These are phyloP conservation scores for Tetraneura akinire DNA, from an alignment of 1,140 invertebrate genomes.

Conservation along the genomic window DNA sequence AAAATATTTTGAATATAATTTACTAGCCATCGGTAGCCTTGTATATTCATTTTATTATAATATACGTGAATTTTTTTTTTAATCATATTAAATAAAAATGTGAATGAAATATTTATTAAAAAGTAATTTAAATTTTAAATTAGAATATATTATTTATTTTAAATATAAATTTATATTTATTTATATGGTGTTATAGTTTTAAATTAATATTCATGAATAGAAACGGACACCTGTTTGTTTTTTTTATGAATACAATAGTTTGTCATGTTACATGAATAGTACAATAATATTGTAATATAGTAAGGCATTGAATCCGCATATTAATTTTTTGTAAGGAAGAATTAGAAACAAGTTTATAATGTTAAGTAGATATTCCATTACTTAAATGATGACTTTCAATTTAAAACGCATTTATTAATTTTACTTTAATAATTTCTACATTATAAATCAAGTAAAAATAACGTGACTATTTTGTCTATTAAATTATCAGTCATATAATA, in stretches of 20 bases:
- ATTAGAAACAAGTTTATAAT: too few species aligned
- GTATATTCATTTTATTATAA: neutral
- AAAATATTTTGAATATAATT: neutral
- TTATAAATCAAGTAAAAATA: too few species aligned
- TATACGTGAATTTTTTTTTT: slow-evolving; percentile 21
- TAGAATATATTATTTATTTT: neutral
- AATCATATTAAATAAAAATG: neutral
- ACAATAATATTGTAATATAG: too few species aligned
- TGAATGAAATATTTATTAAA: neutral
- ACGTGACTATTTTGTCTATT: too few species aligned
- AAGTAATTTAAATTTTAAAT: too few species aligned
- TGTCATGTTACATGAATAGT: neutral
- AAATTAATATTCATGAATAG: slow-evolving; percentile 9
- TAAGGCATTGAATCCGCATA: too few species aligned
- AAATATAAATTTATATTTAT: neutral
- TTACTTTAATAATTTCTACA: too few species aligned
- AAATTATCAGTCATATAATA: too few species aligned
- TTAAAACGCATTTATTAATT: too few species aligned
- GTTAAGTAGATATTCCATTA: too few species aligned
- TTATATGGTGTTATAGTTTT: neutral
- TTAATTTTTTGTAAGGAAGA: too few species aligned
- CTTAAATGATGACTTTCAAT: too few species aligned
- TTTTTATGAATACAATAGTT: neutral
- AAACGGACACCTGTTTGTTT: slow-evolving; percentile 25
- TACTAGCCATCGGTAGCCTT: neutral